These are phyloP conservation scores for Galerucella nymphaeae DNA, from an alignment of 2,888 invertebrate species.

Conservation along the genomic window DNA sequence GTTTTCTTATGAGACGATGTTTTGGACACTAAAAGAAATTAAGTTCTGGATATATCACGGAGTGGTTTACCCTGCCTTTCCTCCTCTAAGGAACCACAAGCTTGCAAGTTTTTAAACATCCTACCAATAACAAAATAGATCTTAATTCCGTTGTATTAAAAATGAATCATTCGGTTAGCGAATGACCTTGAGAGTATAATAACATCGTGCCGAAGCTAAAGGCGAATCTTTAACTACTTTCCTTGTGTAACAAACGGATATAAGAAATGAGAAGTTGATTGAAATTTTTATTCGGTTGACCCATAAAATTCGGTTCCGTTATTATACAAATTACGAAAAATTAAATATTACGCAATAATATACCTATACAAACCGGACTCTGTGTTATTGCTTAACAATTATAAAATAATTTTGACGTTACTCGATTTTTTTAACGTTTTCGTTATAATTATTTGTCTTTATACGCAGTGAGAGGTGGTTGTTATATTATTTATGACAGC, in stretches of 20 bases:
- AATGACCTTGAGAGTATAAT: constrained; percentile 36
- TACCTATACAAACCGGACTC: not conserved
- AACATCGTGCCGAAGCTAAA: constrained; percentile 24
- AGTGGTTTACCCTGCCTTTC: too few species aligned
- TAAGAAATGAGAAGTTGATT: constrained; percentile 15
- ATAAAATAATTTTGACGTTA: not conserved
- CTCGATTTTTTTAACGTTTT: too few species aligned
- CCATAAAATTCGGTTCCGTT: constrained; percentile 29
- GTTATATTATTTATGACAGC: too few species aligned
- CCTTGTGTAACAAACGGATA: constrained; percentile 36
- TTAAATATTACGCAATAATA: constrained; percentile 9
- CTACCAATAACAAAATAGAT: not conserved
- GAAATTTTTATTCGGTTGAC: constrained; percentile 26
- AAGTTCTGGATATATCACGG: too few species aligned
- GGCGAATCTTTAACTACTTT: constrained; percentile 27
- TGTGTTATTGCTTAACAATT: not conserved
- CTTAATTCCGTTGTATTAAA: constrained; percentile 4
- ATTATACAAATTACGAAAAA: constrained; percentile 15
- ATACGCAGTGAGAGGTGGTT: too few species aligned
- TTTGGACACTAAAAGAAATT: too few species aligned
- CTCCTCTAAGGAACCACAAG: too few species aligned
- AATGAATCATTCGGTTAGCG: constrained; percentile 7
- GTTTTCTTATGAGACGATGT: too few species aligned
- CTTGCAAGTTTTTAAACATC: too few species aligned
- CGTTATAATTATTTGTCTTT: too few species aligned